phyloP scores from a whole-genome alignment of 2,113 vertebrate species.

The Romanogobio albipinnatus region DNA sequence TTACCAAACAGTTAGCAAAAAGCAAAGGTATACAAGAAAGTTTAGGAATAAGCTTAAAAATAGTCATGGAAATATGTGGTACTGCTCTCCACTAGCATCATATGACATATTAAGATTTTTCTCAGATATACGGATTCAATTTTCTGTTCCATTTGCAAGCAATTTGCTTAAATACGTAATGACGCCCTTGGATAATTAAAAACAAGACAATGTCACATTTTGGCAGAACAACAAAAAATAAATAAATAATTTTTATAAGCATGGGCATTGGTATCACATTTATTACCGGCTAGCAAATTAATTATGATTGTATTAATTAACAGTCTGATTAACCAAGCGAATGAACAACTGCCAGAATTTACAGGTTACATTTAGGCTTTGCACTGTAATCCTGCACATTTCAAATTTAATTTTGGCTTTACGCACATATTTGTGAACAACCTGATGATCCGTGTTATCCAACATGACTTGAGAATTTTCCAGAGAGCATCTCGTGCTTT shows the following conservation, averaged over 20 bases:
- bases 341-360: constrained; percentile 21
- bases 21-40: not conserved
- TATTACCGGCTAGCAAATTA: constrained; percentile 22
- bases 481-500: not conserved
- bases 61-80: not conserved
- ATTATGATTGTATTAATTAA: constrained; percentile 31
- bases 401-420: not conserved
- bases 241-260: not conserved
- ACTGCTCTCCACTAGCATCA: not conserved
- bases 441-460: not conserved
- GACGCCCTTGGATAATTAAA: not conserved
- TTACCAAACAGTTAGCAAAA: not conserved
- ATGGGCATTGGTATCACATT: not conserved
- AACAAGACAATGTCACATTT: constrained; percentile 38
- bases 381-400: not conserved
- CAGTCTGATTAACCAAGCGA: not conserved
- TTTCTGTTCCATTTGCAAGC: constrained; percentile 23
- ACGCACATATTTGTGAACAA: not conserved
- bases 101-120: not conserved
- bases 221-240: constrained; percentile 4
- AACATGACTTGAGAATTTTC: not conserved
- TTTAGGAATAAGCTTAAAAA: not conserved
- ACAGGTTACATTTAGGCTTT: constrained; percentile 14
- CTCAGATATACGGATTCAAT: not conserved
- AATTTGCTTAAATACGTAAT: constrained; percentile 2